Percentiles rank a stretch among this genome's conserved stretches.
Evolutionary conservation across 2,888 invertebrate species (phyloP).

Genomic region (Oscheius sp.): DNA sequence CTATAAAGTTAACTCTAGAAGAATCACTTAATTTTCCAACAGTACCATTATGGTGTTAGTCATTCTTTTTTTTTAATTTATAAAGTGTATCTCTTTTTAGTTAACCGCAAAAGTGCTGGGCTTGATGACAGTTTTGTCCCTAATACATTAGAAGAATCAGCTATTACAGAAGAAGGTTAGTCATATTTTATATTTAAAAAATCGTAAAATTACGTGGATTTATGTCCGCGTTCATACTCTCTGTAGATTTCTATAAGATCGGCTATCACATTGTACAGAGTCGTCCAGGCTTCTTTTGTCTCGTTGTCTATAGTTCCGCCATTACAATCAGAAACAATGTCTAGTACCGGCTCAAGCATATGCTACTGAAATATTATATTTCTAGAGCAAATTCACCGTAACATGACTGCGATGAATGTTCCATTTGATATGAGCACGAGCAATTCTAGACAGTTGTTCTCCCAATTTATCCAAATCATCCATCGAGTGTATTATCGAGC

Average conservation of each 20-base stretch:
- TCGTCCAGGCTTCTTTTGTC: constrained; percentile 60
- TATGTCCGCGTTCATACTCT: background rate
- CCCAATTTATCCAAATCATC: constrained; percentile 57
- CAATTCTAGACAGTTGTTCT: constrained; percentile 56
- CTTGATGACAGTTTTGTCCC: background rate
- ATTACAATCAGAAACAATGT: constrained; percentile 48
- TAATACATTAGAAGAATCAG: background rate
- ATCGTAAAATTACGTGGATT: background rate
- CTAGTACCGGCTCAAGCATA: constrained; percentile 63
- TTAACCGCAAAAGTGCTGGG: background rate
- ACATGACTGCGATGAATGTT: constrained; percentile 63
- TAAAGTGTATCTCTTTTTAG: background rate
- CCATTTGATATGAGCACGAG: constrained; percentile 66
- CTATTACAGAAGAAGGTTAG: constrained; percentile 8
- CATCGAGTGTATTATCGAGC: constrained; percentile 63
- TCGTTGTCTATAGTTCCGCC: constrained; percentile 47
- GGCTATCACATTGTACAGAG: constrained; percentile 66
- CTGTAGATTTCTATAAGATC: constrained; percentile 64
- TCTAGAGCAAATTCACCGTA: constrained; percentile 42
- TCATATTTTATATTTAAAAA: background rate
- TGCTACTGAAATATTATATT: constrained; percentile 47
- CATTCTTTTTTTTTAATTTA: background rate
- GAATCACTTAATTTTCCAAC: constrained; percentile 18
- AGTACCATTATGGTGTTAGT: background rate
- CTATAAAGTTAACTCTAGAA: constrained; percentile 11